Conservation (phyloP, 2,888 invertebrate species). For the Chesias legatella region DNA sequence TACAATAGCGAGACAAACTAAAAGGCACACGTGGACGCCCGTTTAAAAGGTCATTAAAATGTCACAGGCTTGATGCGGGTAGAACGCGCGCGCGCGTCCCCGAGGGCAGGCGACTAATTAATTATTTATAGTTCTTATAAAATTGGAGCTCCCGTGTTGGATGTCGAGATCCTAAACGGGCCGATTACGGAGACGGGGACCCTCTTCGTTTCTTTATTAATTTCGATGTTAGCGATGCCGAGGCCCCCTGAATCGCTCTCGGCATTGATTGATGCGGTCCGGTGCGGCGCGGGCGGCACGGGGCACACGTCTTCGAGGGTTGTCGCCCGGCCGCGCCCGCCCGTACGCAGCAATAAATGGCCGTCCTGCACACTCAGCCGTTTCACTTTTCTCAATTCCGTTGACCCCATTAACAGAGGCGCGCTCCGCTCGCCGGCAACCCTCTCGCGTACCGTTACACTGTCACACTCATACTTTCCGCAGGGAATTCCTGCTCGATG, state of each 20-base stretch:
- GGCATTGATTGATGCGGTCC: conserved; percentile 26
- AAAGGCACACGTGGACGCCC: conserved; percentile 49
- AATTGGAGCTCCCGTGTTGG: conserved; percentile 30
- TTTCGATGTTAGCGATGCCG: conserved; percentile 35
- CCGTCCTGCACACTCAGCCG: conserved; percentile 51
- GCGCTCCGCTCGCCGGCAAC: conserved; percentile 57
- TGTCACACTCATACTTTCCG: conserved; percentile 60
- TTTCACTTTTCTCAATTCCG: conserved; percentile 75
- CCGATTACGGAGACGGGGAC: conserved; percentile 34
- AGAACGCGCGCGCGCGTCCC: conserved; percentile 39
- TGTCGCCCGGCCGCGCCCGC: conserved; percentile 40
- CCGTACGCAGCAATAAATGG: conserved; percentile 50
- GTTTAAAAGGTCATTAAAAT: conserved; percentile 72
- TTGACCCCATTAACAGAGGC: conserved; percentile 68
- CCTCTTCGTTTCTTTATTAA: conserved; percentile 54
- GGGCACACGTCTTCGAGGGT: conserved; percentile 21
- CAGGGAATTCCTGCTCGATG: conserved; percentile 32
- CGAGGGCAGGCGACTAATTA: conserved; percentile 51
- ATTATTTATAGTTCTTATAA: conserved; percentile 68
- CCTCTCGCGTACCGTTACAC: conserved; percentile 52
- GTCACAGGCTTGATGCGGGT: conserved; percentile 66
- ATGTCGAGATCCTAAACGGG: conserved; percentile 24
- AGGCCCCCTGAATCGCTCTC: conserved; percentile 24
- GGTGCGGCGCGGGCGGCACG: conserved; percentile 21
- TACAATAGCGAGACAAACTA: conserved; percentile 43